A percentile compares a stretch with the other conserved stretches of the same genome.
phyloP scores from a whole-genome alignment of 2,888 invertebrate species.

The Noctuana brunneofusca region DNA sequence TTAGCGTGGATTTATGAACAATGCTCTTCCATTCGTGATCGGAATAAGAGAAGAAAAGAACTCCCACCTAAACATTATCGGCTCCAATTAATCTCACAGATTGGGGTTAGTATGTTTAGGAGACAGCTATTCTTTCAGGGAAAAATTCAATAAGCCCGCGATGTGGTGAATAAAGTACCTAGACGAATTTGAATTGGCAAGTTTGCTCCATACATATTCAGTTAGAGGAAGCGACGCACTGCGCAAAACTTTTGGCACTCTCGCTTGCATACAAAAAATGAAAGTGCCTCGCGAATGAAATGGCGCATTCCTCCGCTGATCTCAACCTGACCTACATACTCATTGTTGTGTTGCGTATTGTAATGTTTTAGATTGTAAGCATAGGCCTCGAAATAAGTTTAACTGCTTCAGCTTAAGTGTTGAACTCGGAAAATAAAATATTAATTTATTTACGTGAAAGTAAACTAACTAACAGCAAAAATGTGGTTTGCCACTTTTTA shows the following conservation, averaged over 20 bases:
- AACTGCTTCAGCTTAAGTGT: background rate
- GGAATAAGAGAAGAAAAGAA: slow-evolving; percentile 8
- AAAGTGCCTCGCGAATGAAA: slow-evolving; percentile 64
- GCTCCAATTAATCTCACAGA: slow-evolving; percentile 27
- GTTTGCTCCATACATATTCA: slow-evolving; percentile 76
- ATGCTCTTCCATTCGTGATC: slow-evolving; percentile 5
- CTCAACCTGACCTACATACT: slow-evolving; percentile 37
- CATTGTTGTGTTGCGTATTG: background rate
- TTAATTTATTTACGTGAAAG: background rate
- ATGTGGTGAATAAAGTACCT: slow-evolving; percentile 64
- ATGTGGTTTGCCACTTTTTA: too few relatives aligned
- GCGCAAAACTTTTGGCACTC: slow-evolving; percentile 82
- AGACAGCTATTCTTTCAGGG: slow-evolving; percentile 28
- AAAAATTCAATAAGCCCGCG: slow-evolving; percentile 61
- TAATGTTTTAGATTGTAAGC: background rate
- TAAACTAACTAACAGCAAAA: too few relatives aligned
- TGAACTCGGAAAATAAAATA: background rate
- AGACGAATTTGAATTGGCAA: slow-evolving; percentile 73
- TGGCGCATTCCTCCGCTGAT: slow-evolving; percentile 60
- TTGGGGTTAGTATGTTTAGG: slow-evolving; percentile 18
- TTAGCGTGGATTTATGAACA: background rate
- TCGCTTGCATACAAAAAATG: slow-evolving; percentile 79
- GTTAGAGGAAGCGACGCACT: slow-evolving; percentile 68
- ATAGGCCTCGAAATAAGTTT: background rate
- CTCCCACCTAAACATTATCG: slow-evolving; percentile 20